Percentiles rank a stretch among this genome's conserved stretches.
Conservation (phyloP, 2,797 vertebrate genomes). For the Chlorospingus flavigularis region DNA sequence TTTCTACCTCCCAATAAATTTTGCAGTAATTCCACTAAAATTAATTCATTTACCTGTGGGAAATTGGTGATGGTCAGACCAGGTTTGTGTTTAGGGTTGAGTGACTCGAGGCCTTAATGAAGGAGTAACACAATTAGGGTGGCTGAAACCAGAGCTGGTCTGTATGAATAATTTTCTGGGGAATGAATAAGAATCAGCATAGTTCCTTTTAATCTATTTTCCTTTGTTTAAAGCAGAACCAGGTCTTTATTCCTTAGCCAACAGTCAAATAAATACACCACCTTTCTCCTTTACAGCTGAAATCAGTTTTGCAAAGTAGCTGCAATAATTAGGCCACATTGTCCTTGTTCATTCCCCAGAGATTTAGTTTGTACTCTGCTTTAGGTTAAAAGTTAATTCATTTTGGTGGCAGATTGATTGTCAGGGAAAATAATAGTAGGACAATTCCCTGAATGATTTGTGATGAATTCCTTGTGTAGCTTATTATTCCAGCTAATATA, state of each 20-base stretch:
- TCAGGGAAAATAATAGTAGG: conserved; percentile 57
- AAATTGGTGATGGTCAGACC: background rate
- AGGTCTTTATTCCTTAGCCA: background rate
- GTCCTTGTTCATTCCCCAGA: conserved; percentile 49
- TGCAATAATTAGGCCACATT: conserved; percentile 53
- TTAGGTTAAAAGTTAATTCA: conserved; percentile 66
- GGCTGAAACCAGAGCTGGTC: background rate
- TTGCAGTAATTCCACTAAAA: background rate
- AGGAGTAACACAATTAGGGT: background rate
- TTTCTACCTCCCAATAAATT: background rate
- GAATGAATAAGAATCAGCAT: background rate
- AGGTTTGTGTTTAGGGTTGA: background rate
- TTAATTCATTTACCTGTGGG: background rate
- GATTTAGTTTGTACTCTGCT: conserved; percentile 24
- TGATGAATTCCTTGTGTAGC: conserved; percentile 8
- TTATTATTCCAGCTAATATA: conserved; percentile 15
- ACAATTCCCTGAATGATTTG: conserved; percentile 56
- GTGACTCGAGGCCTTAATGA: background rate
- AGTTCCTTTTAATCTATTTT: background rate
- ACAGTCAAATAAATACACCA: background rate
- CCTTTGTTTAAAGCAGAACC: background rate
- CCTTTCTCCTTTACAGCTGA: conserved; percentile 17
- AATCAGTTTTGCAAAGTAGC: conserved; percentile 36
- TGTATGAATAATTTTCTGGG: background rate
- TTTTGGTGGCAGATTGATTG: conserved; percentile 63